A percentile compares a stretch with the other conserved stretches of the same genome.
Evolutionary conservation across 2,888 invertebrate genomes (phyloP).

Genomic region (Tachystola acroxantha): DNA sequence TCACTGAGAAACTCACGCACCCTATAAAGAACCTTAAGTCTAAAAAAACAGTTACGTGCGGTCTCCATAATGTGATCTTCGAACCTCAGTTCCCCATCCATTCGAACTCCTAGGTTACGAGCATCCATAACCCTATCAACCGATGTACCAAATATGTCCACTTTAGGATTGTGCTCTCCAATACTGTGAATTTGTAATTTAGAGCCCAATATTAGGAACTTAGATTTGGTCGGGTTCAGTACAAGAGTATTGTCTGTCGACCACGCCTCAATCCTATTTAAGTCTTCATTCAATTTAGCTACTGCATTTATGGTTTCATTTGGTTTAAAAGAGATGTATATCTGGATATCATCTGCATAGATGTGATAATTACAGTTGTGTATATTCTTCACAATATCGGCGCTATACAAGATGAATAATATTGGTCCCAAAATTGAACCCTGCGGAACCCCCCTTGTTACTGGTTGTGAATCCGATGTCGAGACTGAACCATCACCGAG

Average conservation of each 20-base stretch:
- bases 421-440: constrained; percentile 9
- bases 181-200: no score
- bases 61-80: no score
- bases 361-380: constrained; percentile 10
- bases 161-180: no score
- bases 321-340: neutral
- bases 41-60: no score
- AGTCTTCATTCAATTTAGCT: neutral
- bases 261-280: neutral
- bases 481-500: neutral
- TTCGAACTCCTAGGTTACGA: no score
- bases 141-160: no score
- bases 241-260: neutral
- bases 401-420: constrained; percentile 7
- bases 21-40: no score
- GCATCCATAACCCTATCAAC: no score
- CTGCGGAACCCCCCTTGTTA: constrained; percentile 7
- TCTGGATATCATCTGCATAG: neutral
- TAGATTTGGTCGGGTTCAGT: neutral
- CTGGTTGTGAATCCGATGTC: neutral
- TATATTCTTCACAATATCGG: constrained; percentile 5
- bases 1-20: no score
- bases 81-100: no score
- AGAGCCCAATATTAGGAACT: neutral
- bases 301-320: neutral